Percentiles rank a stretch among this genome's conserved stretches.
Evolutionary conservation across 2,888 invertebrate genomes (phyloP).

Genomic region (Thymelicus sylvestris): DNA sequence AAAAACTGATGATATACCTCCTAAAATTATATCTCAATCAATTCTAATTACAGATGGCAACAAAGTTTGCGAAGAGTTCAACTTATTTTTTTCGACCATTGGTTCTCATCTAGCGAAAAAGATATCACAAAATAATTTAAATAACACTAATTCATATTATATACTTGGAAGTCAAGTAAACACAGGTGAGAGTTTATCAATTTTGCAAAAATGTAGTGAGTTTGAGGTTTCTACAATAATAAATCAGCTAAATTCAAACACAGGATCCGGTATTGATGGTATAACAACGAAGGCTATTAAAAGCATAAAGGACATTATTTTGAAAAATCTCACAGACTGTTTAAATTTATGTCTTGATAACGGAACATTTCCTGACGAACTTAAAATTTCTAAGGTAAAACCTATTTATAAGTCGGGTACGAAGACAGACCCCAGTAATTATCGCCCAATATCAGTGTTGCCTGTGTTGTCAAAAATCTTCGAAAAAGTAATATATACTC

Average conservation of each 20-base stretch:
- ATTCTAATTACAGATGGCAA: slow-evolving; percentile 25
- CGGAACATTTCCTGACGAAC: no score
- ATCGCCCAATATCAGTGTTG: no score
- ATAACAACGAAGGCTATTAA: slow-evolving; percentile 36
- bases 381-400: no score
- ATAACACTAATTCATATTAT: not conserved
- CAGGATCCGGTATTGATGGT: slow-evolving; percentile 34
- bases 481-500: no score
- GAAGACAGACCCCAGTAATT: no score
- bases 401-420: no score
- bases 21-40: slow-evolving; percentile 29
- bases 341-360: no score
- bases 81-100: slow-evolving; percentile 38
- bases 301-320: slow-evolving; percentile 53
- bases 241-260: slow-evolving; percentile 30
- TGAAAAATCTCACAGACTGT: no score
- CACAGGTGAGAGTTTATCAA: not conserved
- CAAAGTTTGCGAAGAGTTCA: slow-evolving; percentile 41
- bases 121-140: slow-evolving; percentile 27
- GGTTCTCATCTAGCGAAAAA: slow-evolving; percentile 37
- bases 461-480: no score
- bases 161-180: not conserved
- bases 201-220: not conserved
- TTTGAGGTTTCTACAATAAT: slow-evolving; percentile 33
- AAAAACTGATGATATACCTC: slow-evolving; percentile 12